A percentile compares a stretch with the other conserved stretches of the same genome.
phyloP scores from a whole-genome alignment of 2,888 invertebrate genomes.

The Myopa testacea region DNA sequence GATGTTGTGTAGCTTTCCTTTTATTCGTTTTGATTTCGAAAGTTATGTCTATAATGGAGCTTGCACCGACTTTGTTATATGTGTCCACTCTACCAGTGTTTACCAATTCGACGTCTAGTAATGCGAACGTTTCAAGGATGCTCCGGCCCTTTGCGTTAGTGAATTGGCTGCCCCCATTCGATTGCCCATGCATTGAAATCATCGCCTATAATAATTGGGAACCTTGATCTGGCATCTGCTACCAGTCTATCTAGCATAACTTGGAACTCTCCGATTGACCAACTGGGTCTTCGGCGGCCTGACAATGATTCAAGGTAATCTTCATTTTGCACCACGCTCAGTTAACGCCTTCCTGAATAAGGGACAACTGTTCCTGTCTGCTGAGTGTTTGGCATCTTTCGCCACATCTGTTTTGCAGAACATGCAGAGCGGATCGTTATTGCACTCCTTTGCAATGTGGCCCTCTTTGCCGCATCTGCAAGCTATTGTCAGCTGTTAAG shows the following conservation, averaged over 20 bases:
- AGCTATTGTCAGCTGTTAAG: not conserved
- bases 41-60: not conserved
- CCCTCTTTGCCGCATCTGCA: not conserved
- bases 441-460: not conserved
- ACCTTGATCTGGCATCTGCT: too few relatives aligned
- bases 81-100: not conserved
- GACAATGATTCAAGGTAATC: not conserved
- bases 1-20: too few relatives aligned
- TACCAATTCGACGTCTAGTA: too few relatives aligned
- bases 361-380: not conserved
- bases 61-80: not conserved
- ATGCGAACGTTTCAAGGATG: too few relatives aligned
- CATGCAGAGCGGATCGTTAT: not conserved
- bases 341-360: not conserved
- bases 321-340: not conserved
- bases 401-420: not conserved
- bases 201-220: too few relatives aligned
- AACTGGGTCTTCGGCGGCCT: not conserved
- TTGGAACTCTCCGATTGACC: not conserved
- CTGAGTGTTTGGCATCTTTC: not conserved
- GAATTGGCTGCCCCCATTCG: too few relatives aligned
- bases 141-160: too few relatives aligned
- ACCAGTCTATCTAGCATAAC: too few relatives aligned
- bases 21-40: not conserved
- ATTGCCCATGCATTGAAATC: too few relatives aligned